Evolutionary conservation across 23 tunicate genomes (phyloP), one percentile per base, ranked within the genome.

Genomic region (Halocynthia aurantium): DNA sequence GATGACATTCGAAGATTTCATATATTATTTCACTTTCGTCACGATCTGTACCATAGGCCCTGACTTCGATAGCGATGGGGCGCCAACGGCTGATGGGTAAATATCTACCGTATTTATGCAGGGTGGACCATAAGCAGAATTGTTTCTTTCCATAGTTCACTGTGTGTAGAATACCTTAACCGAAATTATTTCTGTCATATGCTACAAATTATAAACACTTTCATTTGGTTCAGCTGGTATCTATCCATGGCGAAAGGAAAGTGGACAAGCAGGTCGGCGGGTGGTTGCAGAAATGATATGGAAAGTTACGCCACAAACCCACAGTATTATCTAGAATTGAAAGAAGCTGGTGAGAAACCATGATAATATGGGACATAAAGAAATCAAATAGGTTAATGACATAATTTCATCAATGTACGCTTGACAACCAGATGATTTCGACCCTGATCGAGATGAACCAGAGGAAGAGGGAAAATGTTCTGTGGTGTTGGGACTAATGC

Each of bases 21-120:
- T 58, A 17, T 66, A 66, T 44, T 71, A 85, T 53, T 91, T 81
- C 51, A 61, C 62, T 55, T 91, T 82, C 70, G 83, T 81, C 58
- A 91, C 97, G 1, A 69, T 91, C 50, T 91, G 97, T 68, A 79
- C 97, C 13, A 72, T 91, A 49, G 97, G 97, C 7, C 97, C 97
- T 11, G 97, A 91, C 70, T 91, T 91, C 54, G 91, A 91, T 71
- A 62, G 75, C 69, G 97, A 91, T 66, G 97, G 97, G 11, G 83
- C 80, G 61, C 84, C 97, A 51, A 71, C 91, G 50, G 90, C 91
- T 5, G 97, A 91, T 87, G 82, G 87, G 97, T 91, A 0, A 71
- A 15, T 12, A 12, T 12, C 21, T 18, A 68, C 5, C 4, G 2
- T n/a, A 2, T n/a, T 12, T 68, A n/a, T 64, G 12, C 22, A 10